Evolutionary conservation across 2,888 invertebrate species (phyloP).

Genomic region (Polyploca ridens): DNA sequence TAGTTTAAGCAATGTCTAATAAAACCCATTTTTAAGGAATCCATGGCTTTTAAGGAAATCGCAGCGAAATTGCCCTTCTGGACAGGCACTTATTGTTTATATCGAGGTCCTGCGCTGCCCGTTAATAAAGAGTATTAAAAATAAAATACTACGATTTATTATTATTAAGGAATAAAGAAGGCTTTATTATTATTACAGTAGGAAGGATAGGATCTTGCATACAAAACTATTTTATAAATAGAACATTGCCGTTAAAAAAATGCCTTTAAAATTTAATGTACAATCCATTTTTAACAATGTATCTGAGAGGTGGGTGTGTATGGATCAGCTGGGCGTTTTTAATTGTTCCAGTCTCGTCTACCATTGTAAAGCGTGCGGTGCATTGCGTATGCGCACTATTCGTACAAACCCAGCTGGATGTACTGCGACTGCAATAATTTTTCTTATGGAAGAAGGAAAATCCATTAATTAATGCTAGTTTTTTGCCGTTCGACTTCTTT

Average conservation of each 20-base stretch:
- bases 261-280: slow-evolving; percentile 14
- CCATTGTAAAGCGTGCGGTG: slow-evolving; percentile 22
- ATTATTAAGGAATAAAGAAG: no score
- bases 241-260: neutral
- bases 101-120: no score
- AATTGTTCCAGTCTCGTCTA: slow-evolving; percentile 38
- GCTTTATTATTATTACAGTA: no score
- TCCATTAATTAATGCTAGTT: slow-evolving; percentile 15
- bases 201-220: no score
- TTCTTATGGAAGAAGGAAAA: slow-evolving; percentile 18
- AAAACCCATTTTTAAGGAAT: no score
- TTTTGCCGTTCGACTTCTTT: slow-evolving; percentile 15
- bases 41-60: no score
- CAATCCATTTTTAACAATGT: slow-evolving; percentile 24
- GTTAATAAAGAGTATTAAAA: no score
- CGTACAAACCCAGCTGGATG: slow-evolving; percentile 13
- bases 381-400: slow-evolving; percentile 17
- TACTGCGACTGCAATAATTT: slow-evolving; percentile 10
- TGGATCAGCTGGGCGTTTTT: slow-evolving; percentile 69
- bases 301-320: slow-evolving; percentile 55
- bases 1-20: no score
- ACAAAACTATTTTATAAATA: no score
- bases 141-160: no score
- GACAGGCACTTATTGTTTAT: no score
- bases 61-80: no score